Evolutionary conservation across 2,888 invertebrate genomes (phyloP).

Genomic region (Choristoneura rosaceana): DNA sequence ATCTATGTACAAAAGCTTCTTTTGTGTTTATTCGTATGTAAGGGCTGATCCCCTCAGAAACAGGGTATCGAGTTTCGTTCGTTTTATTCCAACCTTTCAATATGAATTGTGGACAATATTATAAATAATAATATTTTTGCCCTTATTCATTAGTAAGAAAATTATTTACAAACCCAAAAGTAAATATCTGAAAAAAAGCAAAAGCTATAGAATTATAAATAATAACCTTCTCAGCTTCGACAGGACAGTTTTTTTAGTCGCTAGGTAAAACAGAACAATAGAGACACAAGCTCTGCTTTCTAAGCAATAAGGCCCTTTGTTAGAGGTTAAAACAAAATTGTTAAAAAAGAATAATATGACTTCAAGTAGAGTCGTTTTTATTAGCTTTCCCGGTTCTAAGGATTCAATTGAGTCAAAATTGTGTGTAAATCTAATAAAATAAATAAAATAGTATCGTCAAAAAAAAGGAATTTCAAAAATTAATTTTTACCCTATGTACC

Average conservation of each 20-base stretch:
- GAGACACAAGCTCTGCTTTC: too few species aligned
- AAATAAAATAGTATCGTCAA: too few species aligned
- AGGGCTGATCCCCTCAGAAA: slow-evolving; percentile 58
- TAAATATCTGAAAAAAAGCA: not conserved
- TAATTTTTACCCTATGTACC: too few species aligned
- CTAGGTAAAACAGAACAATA: too few species aligned
- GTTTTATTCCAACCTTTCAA: slow-evolving; percentile 53
- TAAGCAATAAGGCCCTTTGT: too few species aligned
- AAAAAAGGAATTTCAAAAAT: too few species aligned
- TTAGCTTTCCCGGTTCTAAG: too few species aligned
- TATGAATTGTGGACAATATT: slow-evolving; percentile 75
- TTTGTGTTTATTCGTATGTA: slow-evolving; percentile 46
- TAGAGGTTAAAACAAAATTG: too few species aligned
- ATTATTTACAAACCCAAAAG: not conserved
- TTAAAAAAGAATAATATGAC: too few species aligned
- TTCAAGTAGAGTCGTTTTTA: too few species aligned
- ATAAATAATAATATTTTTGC: slow-evolving; percentile 52
- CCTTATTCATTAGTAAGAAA: slow-evolving; percentile 59
- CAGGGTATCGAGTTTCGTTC: slow-evolving; percentile 70
- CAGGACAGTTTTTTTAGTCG: not conserved
- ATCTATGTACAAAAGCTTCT: slow-evolving; percentile 54
- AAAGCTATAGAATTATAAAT: not conserved
- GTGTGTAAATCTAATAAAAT: too few species aligned
- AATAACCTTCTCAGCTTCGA: not conserved
- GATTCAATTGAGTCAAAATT: too few species aligned